A percentile compares a stretch with the other conserved stretches of the same genome.
phyloP scores from a whole-genome alignment of 2,888 invertebrate genomes.

The Temnothorax unifasciatus region DNA sequence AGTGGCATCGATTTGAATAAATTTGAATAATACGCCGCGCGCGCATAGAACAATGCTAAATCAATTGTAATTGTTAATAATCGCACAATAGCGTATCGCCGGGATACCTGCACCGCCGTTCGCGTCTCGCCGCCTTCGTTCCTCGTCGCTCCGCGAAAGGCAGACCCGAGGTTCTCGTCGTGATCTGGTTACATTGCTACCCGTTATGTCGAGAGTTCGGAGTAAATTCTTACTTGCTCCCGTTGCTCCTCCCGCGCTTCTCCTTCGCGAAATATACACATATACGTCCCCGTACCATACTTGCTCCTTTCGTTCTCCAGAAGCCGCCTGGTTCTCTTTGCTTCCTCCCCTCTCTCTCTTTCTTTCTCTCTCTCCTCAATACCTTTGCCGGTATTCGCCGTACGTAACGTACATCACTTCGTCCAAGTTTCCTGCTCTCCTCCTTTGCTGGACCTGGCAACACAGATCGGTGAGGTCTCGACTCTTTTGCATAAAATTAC shows the following conservation, averaged over 20 bases:
- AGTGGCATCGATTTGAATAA: slow-evolving; percentile 78
- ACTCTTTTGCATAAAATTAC: slow-evolving; percentile 80
- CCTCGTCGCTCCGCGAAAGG: slow-evolving; percentile 51
- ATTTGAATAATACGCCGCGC: slow-evolving; percentile 80
- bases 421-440: slow-evolving; percentile 62
- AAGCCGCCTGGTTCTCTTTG: slow-evolving; percentile 13
- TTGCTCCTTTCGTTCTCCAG: slow-evolving; percentile 49
- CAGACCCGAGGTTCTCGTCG: slow-evolving; percentile 71
- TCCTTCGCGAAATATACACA: slow-evolving; percentile 38
- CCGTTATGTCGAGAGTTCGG: slow-evolving; percentile 81
- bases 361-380: slow-evolving; percentile 43
- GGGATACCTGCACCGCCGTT: slow-evolving; percentile 50
- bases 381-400: slow-evolving; percentile 62
- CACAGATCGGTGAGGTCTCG: slow-evolving; percentile 59
- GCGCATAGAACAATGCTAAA: slow-evolving; percentile 79
- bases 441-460: slow-evolving; percentile 41
- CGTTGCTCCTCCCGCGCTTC: slow-evolving; percentile 52
- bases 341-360: slow-evolving; percentile 46
- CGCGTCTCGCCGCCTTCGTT: slow-evolving; percentile 17
- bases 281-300: slow-evolving; percentile 49
- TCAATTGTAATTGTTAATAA: slow-evolving; percentile 84
- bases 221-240: slow-evolving; percentile 78
- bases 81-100: slow-evolving; percentile 76
- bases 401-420: slow-evolving; percentile 67
- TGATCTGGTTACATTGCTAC: slow-evolving; percentile 82